phyloP scores from a whole-genome alignment of 2,113 vertebrate genomes.

The Hucho hucho region DNA sequence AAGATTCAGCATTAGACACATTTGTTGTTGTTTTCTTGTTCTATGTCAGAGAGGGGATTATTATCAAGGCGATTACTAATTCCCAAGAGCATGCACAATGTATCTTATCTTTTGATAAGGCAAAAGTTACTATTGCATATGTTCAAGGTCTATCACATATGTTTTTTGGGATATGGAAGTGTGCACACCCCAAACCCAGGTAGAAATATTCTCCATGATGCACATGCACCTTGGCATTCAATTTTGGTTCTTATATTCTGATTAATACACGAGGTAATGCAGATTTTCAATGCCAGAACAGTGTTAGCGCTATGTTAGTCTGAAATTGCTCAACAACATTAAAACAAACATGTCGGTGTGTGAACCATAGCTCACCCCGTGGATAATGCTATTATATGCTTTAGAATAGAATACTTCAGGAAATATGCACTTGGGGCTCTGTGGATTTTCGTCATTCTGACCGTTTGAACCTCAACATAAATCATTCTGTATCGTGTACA shows the following conservation, averaged over 20 bases:
- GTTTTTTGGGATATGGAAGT: too few species aligned
- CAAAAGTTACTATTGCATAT: too few species aligned
- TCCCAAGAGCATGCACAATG: too few species aligned
- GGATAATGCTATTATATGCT: slow-evolving; percentile 73
- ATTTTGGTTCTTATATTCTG: too few species aligned
- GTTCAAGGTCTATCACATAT: too few species aligned
- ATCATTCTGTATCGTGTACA: slow-evolving; percentile 80
- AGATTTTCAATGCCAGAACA: slow-evolving; percentile 35
- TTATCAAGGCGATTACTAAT: too few species aligned
- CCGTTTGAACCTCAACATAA: slow-evolving; percentile 81
- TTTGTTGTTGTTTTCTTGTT: too few species aligned
- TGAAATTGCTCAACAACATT: slow-evolving; percentile 57
- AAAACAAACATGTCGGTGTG: slow-evolving; percentile 57
- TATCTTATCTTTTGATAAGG: too few species aligned
- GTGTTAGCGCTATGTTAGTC: slow-evolving; percentile 56
- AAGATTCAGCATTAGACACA: too few species aligned
- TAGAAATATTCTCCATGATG: neutral
- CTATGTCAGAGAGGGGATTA: too few species aligned
- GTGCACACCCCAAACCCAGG: neutral
- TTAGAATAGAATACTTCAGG: slow-evolving; percentile 77
- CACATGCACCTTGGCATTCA: neutral
- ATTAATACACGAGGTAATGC: slow-evolving; percentile 20
- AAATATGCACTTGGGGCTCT: slow-evolving; percentile 78
- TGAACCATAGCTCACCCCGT: slow-evolving; percentile 64
- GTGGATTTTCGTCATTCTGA: slow-evolving; percentile 74